A percentile compares a stretch with the other conserved stretches of the same genome.
phyloP scores from a whole-genome alignment of 2,888 invertebrate species.

The Odontocolon sp. region DNA sequence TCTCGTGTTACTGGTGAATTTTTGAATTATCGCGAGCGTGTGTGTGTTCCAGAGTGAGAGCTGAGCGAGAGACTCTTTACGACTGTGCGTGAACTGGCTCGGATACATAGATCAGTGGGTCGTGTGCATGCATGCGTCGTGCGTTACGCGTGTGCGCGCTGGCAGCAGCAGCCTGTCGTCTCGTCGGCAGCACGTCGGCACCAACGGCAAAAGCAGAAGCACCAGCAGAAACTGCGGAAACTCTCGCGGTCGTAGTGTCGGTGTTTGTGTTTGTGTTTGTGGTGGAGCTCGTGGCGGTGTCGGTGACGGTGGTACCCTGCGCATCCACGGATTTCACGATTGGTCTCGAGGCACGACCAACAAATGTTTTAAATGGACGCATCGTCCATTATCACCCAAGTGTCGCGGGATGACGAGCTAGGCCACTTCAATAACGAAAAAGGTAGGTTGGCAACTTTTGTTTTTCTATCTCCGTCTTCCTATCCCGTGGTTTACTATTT shows the following conservation, averaged over 20 bases:
- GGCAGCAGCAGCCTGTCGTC: constrained; percentile 55
- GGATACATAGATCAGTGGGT: constrained; percentile 52
- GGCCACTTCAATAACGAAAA: constrained; percentile 94
- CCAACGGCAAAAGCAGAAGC: constrained; percentile 12
- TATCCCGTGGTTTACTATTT: constrained; percentile 12
- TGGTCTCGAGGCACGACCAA: constrained; percentile 77
- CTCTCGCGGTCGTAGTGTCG: constrained; percentile 33
- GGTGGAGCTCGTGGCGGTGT: constrained; percentile 39
- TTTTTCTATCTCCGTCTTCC: constrained; percentile 3
- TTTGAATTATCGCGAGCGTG: not conserved
- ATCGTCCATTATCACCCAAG: constrained; percentile 99
- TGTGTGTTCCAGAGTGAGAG: constrained; percentile 31
- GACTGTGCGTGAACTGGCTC: constrained; percentile 28
- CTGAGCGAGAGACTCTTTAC: not conserved
- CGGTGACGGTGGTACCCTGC: constrained; percentile 63
- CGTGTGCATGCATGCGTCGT: constrained; percentile 62
- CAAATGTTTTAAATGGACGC: constrained; percentile 95
- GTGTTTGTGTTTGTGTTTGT: constrained; percentile 32
- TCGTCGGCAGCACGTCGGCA: constrained; percentile 41
- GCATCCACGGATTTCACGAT: constrained; percentile 76
- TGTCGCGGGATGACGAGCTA: constrained; percentile 97
- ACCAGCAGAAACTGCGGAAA: constrained; percentile 45
- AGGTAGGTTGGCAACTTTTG: constrained; percentile 84
- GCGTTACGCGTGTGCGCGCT: constrained; percentile 62
- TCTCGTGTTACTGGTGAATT: no score